A percentile compares a stretch with the other conserved stretches of the same genome.
Conservation (phyloP, 2,888 invertebrate genomes). For the Plemyria rubiginata region DNA sequence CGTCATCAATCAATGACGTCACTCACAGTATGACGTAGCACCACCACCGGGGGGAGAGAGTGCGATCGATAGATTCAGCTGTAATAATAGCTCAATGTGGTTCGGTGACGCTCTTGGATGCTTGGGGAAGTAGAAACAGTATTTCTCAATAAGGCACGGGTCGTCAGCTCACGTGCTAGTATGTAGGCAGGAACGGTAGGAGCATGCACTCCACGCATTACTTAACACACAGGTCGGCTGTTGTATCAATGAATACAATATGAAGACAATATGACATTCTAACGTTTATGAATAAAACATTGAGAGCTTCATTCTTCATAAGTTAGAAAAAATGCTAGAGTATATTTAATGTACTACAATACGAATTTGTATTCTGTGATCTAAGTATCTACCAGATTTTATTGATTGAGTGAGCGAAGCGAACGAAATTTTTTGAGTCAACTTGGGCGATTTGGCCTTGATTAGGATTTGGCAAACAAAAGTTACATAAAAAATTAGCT, state of each 20-base stretch:
- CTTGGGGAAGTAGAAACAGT: conserved; percentile 56
- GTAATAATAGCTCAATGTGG: conserved; percentile 61
- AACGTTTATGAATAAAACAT: conserved; percentile 21
- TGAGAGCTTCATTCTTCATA: conserved; percentile 9
- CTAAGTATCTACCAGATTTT: too few relatives aligned
- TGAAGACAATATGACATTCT: conserved; percentile 48
- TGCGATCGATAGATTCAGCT: conserved; percentile 55
- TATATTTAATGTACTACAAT: too few relatives aligned
- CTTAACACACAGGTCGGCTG: conserved; percentile 62
- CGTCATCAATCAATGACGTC: conserved; percentile 69
- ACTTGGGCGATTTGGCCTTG: too few relatives aligned
- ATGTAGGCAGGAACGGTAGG: conserved; percentile 20
- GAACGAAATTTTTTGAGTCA: too few relatives aligned
- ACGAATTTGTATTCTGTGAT: too few relatives aligned
- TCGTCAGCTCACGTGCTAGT: conserved; percentile 69
- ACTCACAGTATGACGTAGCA: conserved; percentile 66
- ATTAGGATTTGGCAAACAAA: too few relatives aligned
- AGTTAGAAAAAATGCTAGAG: background rate
- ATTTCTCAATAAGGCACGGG: conserved; percentile 69
- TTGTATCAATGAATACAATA: conserved; percentile 59
- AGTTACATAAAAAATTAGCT: too few relatives aligned
- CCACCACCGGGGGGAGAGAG: conserved; percentile 46
- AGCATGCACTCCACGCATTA: conserved; percentile 51
- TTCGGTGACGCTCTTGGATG: conserved; percentile 70
- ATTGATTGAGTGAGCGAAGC: too few relatives aligned